Evolutionary conservation across 2,113 vertebrate species (phyloP).

Genomic region (Gracilinanus agilis): DNA sequence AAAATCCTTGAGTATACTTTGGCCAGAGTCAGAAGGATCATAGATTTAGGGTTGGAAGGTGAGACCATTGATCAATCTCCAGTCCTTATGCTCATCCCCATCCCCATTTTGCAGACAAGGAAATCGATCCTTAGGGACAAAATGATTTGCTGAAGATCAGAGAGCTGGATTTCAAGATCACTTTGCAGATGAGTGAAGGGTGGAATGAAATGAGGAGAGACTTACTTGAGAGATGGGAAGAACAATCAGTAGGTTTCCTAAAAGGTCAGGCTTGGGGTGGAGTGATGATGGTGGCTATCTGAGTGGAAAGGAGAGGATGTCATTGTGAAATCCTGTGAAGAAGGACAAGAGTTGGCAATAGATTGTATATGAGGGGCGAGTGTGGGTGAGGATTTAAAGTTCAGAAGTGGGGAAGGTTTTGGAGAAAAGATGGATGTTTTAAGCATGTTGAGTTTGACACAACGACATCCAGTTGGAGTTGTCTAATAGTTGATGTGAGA

Average conservation of each 20-base stretch:
- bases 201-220: neutral
- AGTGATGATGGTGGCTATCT: neutral
- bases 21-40: neutral
- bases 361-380: neutral
- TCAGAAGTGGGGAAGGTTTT: neutral
- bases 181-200: neutral
- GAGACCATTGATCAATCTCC: neutral
- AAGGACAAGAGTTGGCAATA: neutral
- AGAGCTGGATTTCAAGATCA: neutral
- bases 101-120: neutral
- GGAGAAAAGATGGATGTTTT: neutral
- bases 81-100: neutral
- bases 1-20: neutral
- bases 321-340: neutral
- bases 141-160: neutral
- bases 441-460: neutral
- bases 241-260: neutral
- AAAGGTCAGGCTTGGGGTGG: neutral
- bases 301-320: neutral
- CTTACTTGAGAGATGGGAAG: neutral
- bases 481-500: neutral
- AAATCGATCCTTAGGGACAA: constrained; percentile 22
- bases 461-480: neutral
- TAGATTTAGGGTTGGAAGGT: neutral
- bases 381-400: neutral